These are phyloP conservation scores for Pantherophis guttatus DNA, from an alignment of 2,113 vertebrate species.

Conservation along the genomic window DNA sequence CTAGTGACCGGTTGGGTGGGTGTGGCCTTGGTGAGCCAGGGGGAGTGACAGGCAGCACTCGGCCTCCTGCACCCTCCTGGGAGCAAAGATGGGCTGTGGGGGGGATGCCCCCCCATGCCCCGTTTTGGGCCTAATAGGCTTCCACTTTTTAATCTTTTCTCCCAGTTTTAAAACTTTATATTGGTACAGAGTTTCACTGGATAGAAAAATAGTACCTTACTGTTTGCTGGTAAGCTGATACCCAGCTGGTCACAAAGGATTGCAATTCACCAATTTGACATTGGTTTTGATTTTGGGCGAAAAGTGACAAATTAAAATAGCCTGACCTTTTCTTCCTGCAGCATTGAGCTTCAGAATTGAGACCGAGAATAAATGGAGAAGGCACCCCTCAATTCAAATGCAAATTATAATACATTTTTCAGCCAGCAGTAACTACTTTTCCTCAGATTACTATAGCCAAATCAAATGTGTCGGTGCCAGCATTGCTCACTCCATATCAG, in stretches of 20 bases:
- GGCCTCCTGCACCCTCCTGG: no score
- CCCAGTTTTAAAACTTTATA: background rate
- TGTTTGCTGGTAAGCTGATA: background rate
- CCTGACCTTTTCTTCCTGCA: background rate
- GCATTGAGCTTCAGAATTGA: background rate
- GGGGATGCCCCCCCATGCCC: no score
- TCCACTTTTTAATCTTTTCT: background rate
- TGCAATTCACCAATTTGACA: background rate
- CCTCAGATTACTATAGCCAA: background rate
- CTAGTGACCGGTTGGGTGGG: no score
- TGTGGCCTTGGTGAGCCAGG: no score
- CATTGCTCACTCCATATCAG: background rate
- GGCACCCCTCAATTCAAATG: background rate
- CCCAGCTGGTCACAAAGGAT: background rate
- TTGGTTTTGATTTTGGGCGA: background rate
- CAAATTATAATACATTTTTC: background rate
- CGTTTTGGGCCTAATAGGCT: no score
- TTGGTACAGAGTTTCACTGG: background rate
- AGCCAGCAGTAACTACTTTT: background rate
- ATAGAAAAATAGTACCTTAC: background rate
- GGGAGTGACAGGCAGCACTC: no score
- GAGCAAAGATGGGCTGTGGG: no score
- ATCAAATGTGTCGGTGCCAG: background rate
- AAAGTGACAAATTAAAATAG: background rate
- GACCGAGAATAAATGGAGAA: background rate